Evolutionary conservation across 2,113 vertebrate genomes (phyloP).

Genomic region (Rousettus leschenaultii): DNA sequence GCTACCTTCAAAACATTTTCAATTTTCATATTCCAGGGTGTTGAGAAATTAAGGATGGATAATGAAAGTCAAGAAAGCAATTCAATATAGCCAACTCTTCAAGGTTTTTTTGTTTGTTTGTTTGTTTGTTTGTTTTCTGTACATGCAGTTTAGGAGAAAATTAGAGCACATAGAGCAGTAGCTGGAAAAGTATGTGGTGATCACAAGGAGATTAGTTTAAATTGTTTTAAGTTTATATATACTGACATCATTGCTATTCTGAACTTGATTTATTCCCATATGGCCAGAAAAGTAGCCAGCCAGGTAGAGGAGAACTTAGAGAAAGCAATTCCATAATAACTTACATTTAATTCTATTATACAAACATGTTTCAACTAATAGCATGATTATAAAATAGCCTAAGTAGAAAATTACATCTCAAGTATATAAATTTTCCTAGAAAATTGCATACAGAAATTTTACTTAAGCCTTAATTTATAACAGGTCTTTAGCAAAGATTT

Average conservation of each 20-base stretch:
- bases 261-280: background rate
- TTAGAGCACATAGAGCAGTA: background rate
- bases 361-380: background rate
- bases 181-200: background rate
- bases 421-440: background rate
- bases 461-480: background rate
- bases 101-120: background rate
- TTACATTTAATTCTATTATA: background rate
- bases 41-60: background rate
- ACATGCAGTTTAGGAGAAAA: background rate
- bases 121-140: no score
- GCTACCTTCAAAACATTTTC: background rate
- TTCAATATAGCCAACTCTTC: background rate
- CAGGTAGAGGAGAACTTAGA: background rate
- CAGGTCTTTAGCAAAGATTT: background rate
- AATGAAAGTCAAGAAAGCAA: background rate
- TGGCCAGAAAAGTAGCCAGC: background rate
- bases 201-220: background rate
- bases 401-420: background rate
- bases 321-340: background rate
- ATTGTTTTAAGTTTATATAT: background rate
- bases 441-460: background rate
- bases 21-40: background rate
- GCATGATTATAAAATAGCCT: background rate
- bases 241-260: background rate